Evolutionary conservation across 2,888 invertebrate species (phyloP), one percentile per base, ranked within the genome.

Genomic region (Drosophila sordidapex): DNA sequence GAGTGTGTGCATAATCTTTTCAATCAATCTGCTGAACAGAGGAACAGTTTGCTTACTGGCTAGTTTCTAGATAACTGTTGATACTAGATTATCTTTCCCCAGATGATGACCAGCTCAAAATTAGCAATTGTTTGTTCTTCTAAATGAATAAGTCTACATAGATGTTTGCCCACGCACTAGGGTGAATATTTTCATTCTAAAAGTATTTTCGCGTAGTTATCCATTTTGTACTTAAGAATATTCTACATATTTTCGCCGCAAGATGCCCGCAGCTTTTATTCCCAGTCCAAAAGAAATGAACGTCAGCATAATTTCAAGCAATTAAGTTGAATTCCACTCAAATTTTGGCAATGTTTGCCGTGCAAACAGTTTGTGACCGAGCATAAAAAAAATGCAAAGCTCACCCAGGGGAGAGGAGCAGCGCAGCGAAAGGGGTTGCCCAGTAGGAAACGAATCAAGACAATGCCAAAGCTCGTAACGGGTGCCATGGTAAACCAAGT

Each of bases 261-360:
- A 53, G 53, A 53, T 18, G 35, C 33, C 27, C 27, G 18, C 18
- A 38, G n/a, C 27, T 53, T 53, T 35, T 35, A 25, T 36, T 21
- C 21, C 25, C 21, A 29, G 25, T 29, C 18, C 58, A 33, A 73
- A 40, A 38, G 25, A 58, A 59, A 43, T 29, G 36, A 58, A 33
- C 54, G 52, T 52, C 29, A 68, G 52, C 67, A 82, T 67, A 70
- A 75, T 67, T 83, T 78, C 58, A 36, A 83, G 71, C 75, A 89
- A 81, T 89, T 83, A 71, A 75, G 70, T 70, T 66, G 60, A 78
- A 79, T 81, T 89, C 53, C 67, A 75, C 58, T 68, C 65, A 68
- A 60, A 81, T 83, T 83, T 78, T 70, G 70, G 64, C 59, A 66
- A 54, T 86, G 84, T 83, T 83, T 81, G 69, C 84, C 72, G 31